Percentiles rank a stretch among this genome's conserved stretches.
These are phyloP conservation scores for Pseudococcus viburni DNA, from an alignment of 2,888 invertebrate species.

Conservation along the genomic window DNA sequence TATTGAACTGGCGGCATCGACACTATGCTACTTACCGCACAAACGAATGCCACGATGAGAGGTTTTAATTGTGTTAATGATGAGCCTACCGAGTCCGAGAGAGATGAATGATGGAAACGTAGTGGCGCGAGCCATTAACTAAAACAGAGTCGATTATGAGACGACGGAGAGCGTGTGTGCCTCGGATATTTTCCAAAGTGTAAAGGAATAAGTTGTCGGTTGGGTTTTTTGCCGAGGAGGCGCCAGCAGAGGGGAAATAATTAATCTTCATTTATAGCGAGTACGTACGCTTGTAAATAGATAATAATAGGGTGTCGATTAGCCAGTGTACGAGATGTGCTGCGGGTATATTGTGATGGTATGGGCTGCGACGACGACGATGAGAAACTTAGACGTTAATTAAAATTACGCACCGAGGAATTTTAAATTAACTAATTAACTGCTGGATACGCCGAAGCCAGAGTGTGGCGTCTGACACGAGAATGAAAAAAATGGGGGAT, in stretches of 20 bases:
- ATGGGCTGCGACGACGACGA: background rate
- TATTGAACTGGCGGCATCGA: constrained; percentile 4
- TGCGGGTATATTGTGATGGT: constrained; percentile 22
- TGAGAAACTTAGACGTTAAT: constrained; percentile 31
- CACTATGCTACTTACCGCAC: background rate
- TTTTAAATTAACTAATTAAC: constrained; percentile 34
- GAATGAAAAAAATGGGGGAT: background rate
- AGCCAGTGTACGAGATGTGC: background rate
- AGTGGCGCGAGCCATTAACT: constrained; percentile 44
- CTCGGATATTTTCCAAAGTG: background rate
- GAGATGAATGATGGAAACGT: background rate
- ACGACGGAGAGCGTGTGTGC: no score
- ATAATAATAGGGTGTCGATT: constrained; percentile 52
- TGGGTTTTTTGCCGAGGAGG: background rate
- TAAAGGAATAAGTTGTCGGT: background rate
- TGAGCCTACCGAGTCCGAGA: background rate
- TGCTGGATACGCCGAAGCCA: background rate
- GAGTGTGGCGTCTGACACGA: background rate
- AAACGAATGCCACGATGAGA: background rate
- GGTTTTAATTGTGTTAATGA: constrained; percentile 36
- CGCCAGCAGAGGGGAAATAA: background rate
- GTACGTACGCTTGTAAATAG: constrained; percentile 34
- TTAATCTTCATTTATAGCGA: constrained; percentile 37
- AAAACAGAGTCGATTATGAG: constrained; percentile 15
- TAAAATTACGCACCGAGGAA: constrained; percentile 34